Percentiles rank a stretch among this genome's conserved stretches.
Conservation (phyloP, 2,113 vertebrate species). For the Carollia perspicillata region DNA sequence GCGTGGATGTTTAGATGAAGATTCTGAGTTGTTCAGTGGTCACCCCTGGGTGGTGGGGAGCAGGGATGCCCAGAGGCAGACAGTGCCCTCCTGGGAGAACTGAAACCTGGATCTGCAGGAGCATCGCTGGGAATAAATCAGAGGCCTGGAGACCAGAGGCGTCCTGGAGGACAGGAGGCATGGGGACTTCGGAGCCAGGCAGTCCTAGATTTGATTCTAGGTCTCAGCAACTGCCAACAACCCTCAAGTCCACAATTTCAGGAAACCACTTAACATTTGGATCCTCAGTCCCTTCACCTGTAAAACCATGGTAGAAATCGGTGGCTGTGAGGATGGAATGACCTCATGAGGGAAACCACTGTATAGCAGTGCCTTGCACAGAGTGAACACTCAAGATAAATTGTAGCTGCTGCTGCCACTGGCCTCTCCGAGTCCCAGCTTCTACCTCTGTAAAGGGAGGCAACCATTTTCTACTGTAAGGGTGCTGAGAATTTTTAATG, state of each 20-base stretch:
- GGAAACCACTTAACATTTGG: background rate
- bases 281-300: background rate
- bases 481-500: background rate
- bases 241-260: background rate
- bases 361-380: background rate
- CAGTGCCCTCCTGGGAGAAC: background rate
- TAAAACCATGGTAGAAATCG: background rate
- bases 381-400: background rate
- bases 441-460: background rate
- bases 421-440: background rate
- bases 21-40: background rate
- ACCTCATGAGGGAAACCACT: background rate
- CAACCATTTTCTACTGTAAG: background rate
- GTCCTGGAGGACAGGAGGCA: background rate
- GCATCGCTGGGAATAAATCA: background rate
- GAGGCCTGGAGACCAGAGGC: background rate
- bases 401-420: background rate
- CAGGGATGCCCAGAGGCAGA: background rate
- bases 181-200: background rate
- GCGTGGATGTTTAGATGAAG: background rate
- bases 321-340: background rate
- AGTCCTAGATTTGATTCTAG: background rate
- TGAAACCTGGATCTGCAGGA: background rate
- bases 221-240: background rate
- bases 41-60: background rate